Conservation (phyloP, 2,113 vertebrate genomes). For the Terrapene triunguis region DNA sequence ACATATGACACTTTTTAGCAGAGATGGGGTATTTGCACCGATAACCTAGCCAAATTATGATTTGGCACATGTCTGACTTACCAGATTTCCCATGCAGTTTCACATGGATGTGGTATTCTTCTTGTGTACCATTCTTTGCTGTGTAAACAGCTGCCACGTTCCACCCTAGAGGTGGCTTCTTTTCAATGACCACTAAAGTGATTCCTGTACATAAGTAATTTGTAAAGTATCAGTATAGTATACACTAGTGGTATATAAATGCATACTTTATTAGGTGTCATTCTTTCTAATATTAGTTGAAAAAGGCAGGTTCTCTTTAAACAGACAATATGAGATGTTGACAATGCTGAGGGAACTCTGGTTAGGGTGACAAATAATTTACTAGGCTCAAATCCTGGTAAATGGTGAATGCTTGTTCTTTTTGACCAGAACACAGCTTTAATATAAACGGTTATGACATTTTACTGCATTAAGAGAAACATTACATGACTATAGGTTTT, state of each 20-base stretch:
- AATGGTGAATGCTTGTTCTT: conserved; percentile 44
- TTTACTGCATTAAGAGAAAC: conserved; percentile 45
- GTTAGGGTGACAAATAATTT: conserved; percentile 53
- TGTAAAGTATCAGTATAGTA: not conserved
- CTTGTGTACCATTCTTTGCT: too few relatives aligned
- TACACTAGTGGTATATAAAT: not conserved
- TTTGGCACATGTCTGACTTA: too few relatives aligned
- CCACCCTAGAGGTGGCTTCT: not conserved
- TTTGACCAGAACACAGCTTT: conserved; percentile 60
- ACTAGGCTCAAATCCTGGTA: conserved; percentile 32
- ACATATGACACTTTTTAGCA: not conserved
- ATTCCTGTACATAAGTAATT: not conserved
- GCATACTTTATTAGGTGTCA: not conserved
- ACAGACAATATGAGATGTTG: rapidly evolving
- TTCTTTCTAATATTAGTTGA: not conserved
- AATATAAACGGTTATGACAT: conserved; percentile 51
- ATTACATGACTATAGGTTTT: conserved; percentile 26
- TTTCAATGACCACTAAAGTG: not conserved
- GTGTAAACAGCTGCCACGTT: not conserved
- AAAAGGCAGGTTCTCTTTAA: conserved; percentile 15
- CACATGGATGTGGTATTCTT: too few relatives aligned
- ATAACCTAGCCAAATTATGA: too few relatives aligned
- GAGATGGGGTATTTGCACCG: not conserved
- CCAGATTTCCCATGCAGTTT: too few relatives aligned
- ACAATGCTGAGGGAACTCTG: not conserved